phyloP scores from a whole-genome alignment of 2,797 vertebrate genomes.

The Lepilemur septentrionalis region DNA sequence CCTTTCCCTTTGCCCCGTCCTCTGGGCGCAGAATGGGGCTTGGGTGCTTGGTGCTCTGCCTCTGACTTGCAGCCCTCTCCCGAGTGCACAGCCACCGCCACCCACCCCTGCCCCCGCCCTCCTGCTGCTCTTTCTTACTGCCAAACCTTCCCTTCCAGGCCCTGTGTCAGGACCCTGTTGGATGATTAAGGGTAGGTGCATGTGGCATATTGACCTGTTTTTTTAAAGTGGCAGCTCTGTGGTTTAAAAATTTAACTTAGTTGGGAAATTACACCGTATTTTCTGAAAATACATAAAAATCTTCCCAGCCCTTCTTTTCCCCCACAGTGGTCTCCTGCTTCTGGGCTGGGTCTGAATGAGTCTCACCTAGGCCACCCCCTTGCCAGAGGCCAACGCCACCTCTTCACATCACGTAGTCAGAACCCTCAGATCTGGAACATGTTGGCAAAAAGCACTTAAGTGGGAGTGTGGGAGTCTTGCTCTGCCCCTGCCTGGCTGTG shows the following conservation, averaged over 20 bases:
- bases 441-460: background rate
- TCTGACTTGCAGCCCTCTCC: background rate
- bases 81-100: background rate
- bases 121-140: background rate
- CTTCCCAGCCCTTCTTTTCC: background rate
- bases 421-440: background rate
- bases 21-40: background rate
- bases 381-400: background rate
- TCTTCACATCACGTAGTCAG: background rate
- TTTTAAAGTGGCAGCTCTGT: background rate
- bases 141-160: background rate
- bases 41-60: background rate
- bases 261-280: background rate
- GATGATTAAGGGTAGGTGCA: background rate
- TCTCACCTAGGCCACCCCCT: background rate
- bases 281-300: background rate
- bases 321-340: background rate
- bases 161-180: background rate
- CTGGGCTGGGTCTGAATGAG: background rate
- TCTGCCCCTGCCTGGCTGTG: background rate
- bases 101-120: rapidly evolving
- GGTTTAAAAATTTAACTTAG: background rate
- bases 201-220: background rate
- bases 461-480: background rate
- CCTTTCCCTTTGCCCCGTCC: background rate